Base-by-base conservation (phyloP, 2,888 invertebrate species). In the Dinocampus coccinellae region DNA sequence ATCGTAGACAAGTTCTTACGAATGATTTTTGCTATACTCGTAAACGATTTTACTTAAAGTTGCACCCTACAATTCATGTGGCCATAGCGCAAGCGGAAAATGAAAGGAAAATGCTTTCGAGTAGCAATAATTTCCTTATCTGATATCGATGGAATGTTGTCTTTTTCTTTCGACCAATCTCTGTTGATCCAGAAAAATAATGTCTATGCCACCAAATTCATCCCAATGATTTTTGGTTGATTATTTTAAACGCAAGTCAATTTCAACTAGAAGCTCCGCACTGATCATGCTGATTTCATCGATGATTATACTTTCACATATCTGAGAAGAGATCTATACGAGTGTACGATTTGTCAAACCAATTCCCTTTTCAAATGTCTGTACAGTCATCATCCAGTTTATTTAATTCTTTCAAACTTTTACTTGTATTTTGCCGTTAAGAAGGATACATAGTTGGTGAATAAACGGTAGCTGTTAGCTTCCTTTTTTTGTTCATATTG, bases 351-450 rank as follows among this genome's bases (percentile, higher is more conserved):
- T 76, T 83, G 68, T 87, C 84, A 55, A 87, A 82, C 78, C 84
- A 85, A 79, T 87, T 84, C 72, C 86, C 83, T 70, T 82, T 87
- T 87, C 87, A 88, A 26, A 88, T 76, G 70, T 88, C 81, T 78
- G 74, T 77, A 10, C 70, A 74, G 29, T 76, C 70, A 47, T 66
- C 70, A 65, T 83, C 79, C 71, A 84, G 86, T 26, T 13, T 24
- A 26, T 68, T 39, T 26, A 72, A 42, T 80, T 82, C 82, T 80
- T 78, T 82, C 7, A 6, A n/a, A 16, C 3, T 13, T 80, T 79
- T 85, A 75, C 73, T 79, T 65, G 80, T 80, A 68, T 84, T 74
- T 53, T 81, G 83, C 68, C 88, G 80, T 75, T 88, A 87, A 39
- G 78, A 64, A 0, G 88, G 88, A 85, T 83, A 75, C 74, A 39